Percentiles rank a stretch among this genome's conserved stretches.
phyloP scores from a whole-genome alignment of 2,888 invertebrate genomes.

The Mesorhabditis spiculigera region DNA sequence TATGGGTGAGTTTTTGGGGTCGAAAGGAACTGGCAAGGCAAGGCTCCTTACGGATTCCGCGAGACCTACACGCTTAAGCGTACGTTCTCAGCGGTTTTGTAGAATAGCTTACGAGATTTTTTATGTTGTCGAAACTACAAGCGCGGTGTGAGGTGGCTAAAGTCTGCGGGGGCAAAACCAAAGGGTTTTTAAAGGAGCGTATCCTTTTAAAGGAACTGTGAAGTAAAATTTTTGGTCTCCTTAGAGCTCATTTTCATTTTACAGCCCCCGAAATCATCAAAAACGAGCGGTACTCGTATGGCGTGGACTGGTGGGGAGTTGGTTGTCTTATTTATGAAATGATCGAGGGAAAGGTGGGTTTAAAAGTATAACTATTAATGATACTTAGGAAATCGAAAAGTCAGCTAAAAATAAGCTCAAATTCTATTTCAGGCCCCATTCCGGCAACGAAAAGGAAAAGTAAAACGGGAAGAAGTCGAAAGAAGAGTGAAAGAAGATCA shows the following conservation, averaged over 20 bases:
- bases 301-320: slow-evolving; percentile 66
- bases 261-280: slow-evolving; percentile 65
- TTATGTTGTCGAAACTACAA: too few species aligned
- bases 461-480: slow-evolving; percentile 96
- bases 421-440: slow-evolving; percentile 76
- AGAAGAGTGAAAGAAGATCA: slow-evolving; percentile 90
- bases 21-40: too few species aligned
- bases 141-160: too few species aligned
- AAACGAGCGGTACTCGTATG: slow-evolving; percentile 64
- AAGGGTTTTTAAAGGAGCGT: too few species aligned
- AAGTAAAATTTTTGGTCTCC: too few species aligned
- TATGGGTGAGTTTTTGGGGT: slow-evolving; percentile 70
- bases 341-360: slow-evolving; percentile 63
- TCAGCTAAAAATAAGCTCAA: background rate
- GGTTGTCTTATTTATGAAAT: slow-evolving; percentile 65
- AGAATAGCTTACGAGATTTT: too few species aligned
- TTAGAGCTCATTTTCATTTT: slow-evolving; percentile 13
- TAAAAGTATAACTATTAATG: background rate
- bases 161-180: too few species aligned
- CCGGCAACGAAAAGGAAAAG: slow-evolving; percentile 92
- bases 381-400: background rate
- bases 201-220: too few species aligned
- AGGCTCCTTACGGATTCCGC: too few species aligned
- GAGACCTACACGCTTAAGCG: too few species aligned
- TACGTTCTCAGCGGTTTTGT: too few species aligned